Evolutionary conservation across 1,140 invertebrate species (phyloP), one percentile per base, ranked within the genome.

Genomic region (Lutraria rhynchaena): DNA sequence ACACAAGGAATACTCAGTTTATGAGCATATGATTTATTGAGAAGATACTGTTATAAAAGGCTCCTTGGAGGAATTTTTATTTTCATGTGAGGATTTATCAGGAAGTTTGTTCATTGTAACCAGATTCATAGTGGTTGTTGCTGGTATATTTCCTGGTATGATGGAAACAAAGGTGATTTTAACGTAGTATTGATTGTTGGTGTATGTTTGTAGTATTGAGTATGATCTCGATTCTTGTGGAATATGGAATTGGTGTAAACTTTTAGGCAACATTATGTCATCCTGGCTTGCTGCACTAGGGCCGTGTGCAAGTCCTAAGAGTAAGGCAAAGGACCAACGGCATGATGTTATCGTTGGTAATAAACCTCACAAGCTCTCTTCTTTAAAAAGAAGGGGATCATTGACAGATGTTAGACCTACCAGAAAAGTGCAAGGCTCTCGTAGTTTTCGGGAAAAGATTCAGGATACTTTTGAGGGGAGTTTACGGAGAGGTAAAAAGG

Each of bases 231-330:
- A 7, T 41, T 5, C 15, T 7, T 41, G 5, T 41, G 37, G 15
- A 41, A 41, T 41, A 41, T 29, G 15, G 31, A 29, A 61, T 61
- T 33, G 7, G 3, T 9, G 58, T 27, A 27, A 29, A 61, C 3
- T 4, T 17, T 29, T 61, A 7, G 17, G 27, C 2, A 33, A 17
- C 51, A 31, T 29, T 33, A 81, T 74, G 58, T 73, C 69, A 27
- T 81, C 78, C 5, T 81, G 78, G 78, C 33, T 81, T 19, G 78
- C 78, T 60, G 78, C 78, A n/a, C 29, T 81, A 53, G 78, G 78
- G 29, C 78, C 69, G 1, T 81, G 78, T 53, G 78, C 78, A 9
- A 81, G 78, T 44, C 78, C 78, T 15, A 81, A 81, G 37, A 81
- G 78, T 33, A 81, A 73, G 37, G 46, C 58, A 49, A 81, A 81